Conservation (phyloP, 1,140 invertebrate genomes). For the Littorina saxatilis region DNA sequence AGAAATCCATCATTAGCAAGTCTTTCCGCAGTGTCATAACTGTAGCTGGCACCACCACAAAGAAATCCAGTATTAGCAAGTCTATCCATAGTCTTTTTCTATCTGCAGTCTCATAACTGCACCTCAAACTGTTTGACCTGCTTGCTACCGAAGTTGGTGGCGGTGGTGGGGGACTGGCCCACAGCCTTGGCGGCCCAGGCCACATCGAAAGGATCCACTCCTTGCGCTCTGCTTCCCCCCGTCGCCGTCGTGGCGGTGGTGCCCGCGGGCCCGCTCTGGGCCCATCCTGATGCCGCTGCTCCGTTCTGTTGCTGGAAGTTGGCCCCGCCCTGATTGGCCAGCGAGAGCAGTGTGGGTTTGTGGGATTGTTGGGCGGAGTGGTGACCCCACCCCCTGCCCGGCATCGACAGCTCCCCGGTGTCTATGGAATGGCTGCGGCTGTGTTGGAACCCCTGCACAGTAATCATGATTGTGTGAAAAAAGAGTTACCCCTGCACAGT, state of each 20-base stretch:
- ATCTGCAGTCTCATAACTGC: slow-evolving; percentile 74
- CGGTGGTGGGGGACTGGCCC: slow-evolving; percentile 55
- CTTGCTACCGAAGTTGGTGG: slow-evolving; percentile 77
- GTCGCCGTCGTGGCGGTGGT: slow-evolving; percentile 42
- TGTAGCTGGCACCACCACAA: no score
- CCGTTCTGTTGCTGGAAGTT: slow-evolving; percentile 38
- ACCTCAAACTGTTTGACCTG: slow-evolving; percentile 80
- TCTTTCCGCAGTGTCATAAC: no score
- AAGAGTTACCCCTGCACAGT: no score
- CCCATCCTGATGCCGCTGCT: slow-evolving; percentile 34
- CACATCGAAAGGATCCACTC: slow-evolving; percentile 88
- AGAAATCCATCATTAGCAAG: no score
- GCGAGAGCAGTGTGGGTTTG: slow-evolving; percentile 59
- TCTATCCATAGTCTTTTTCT: no score
- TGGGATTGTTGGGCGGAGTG: slow-evolving; percentile 42
- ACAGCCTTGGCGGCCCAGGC: slow-evolving; percentile 85
- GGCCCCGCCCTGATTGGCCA: slow-evolving; percentile 50
- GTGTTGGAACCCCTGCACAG: slow-evolving; percentile 72
- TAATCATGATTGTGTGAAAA: no score
- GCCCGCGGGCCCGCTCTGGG: slow-evolving; percentile 64
- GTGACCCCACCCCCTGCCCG: slow-evolving; percentile 38
- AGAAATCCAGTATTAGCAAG: no score
- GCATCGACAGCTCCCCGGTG: slow-evolving; percentile 62
- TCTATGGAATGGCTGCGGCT: slow-evolving; percentile 81
- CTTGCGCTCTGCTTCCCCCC: slow-evolving; percentile 30